Base-by-base conservation (phyloP, 2,797 vertebrate genomes). In the Thaleichthys pacificus region DNA sequence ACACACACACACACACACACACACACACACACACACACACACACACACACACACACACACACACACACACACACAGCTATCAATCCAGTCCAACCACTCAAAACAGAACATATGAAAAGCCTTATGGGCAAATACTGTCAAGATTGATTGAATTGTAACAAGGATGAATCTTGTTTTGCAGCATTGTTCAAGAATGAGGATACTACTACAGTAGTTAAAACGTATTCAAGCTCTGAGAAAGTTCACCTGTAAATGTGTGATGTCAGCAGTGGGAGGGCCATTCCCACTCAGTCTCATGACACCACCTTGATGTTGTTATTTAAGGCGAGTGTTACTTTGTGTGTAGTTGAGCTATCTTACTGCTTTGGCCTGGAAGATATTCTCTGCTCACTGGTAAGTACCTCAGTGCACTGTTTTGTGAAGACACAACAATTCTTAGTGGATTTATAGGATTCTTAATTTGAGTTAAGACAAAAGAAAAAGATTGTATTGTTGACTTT, bases 301-400 rank as follows among this genome's bases (percentile, higher is more conserved):
- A 38, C n/a, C 63, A 14, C 8, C 63, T 35, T 15, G 15, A 61
- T 17, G 14, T 26, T 15, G 19, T n/a, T n/a, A 5, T n/a, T 56
- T 9, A 47, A 47, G 42, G 12, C 9, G 9, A 56, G 19, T 61
- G 5, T 61, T 11, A 60, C n/a, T 24, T 11, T 21, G 6, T 30
- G 2, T 68, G 15, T 30, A 30, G 28, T 8, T 9, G 19, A 56
- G 2, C 28, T 22, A 19, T 28, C 51, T 26, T 17, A 15, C 19
- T 14, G 14, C 7, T 47, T 7, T 54, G 63, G 30, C 3, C 17
- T 7, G 19, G 35, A 49, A 61, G 22, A 5, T 42, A 26, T 63
- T 49, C 58, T 21, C 1, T 3, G 1, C 71, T 54, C 0, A 70
- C 68, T 17, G 71, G 86, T 88, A 66, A 71, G 85, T 74, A 42